A percentile compares a stretch with the other conserved stretches of the same genome.
Evolutionary conservation across 1,140 invertebrate genomes (phyloP).

Genomic region (Leptonema lineaticorne): DNA sequence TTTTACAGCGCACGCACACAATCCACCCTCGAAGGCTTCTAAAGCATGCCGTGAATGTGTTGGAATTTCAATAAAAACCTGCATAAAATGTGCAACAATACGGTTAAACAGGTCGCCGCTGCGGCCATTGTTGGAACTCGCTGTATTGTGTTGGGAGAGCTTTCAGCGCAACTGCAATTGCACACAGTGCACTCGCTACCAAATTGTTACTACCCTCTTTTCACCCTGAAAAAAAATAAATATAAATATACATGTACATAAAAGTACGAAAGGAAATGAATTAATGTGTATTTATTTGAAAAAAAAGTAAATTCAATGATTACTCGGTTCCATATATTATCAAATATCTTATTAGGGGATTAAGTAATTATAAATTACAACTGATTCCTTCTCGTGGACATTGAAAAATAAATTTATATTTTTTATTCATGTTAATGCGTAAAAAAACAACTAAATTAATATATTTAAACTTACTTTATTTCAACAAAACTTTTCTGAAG

Average conservation of each 20-base stretch:
- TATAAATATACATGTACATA: neutral
- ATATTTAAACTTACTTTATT: too few relatives aligned
- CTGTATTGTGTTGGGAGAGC: neutral
- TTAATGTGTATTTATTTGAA: neutral
- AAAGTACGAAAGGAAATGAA: neutral
- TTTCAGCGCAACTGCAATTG: neutral
- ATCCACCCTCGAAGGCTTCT: too few relatives aligned
- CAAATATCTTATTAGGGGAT: too few relatives aligned
- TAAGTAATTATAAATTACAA: too few relatives aligned
- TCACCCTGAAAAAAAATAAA: neutral
- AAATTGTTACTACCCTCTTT: neutral
- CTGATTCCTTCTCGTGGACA: too few relatives aligned
- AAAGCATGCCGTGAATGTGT: neutral
- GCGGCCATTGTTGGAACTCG: neutral
- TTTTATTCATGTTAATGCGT: too few relatives aligned
- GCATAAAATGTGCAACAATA: constrained; percentile 13
- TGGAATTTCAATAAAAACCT: neutral
- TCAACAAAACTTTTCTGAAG: too few relatives aligned
- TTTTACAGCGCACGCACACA: too few relatives aligned
- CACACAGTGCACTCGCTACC: constrained; percentile 4
- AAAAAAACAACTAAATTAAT: too few relatives aligned
- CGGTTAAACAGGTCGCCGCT: constrained; percentile 5
- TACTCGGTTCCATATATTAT: too few relatives aligned
- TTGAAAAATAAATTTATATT: too few relatives aligned
- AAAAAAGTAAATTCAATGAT: too few relatives aligned